A percentile compares a stretch with the other conserved stretches of the same genome.
Evolutionary conservation across 2,888 invertebrate species (phyloP).

Genomic region (Thelaira solivaga): DNA sequence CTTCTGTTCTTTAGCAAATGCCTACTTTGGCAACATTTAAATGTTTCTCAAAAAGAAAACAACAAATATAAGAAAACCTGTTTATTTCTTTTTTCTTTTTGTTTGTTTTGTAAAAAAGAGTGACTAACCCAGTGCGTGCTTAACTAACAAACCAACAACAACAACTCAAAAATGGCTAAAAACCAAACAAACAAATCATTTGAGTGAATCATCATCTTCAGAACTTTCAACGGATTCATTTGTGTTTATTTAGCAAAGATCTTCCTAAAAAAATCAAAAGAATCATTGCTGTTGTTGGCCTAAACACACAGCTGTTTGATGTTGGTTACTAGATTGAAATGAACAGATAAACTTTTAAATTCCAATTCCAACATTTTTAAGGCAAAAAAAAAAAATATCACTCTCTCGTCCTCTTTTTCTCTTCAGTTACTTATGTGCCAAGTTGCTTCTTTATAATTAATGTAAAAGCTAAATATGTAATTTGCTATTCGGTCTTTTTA

Average conservation of each 20-base stretch:
- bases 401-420: too few relatives aligned
- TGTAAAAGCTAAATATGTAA: constrained; percentile 1
- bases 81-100: constrained; percentile 7
- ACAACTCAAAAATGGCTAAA: constrained; percentile 7
- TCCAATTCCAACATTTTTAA: neutral
- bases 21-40: neutral
- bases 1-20: neutral
- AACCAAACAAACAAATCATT: constrained; percentile 35
- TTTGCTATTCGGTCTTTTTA: neutral
- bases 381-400: neutral
- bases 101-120: constrained; percentile 8
- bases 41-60: neutral
- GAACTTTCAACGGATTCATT: neutral
- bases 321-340: constrained; percentile 27
- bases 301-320: neutral
- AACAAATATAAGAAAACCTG: constrained; percentile 22
- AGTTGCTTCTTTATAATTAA: constrained; percentile 33
- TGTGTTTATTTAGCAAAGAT: constrained; percentile 1
- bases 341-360: constrained; percentile 29
- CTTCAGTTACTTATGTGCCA: too few relatives aligned
- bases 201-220: constrained; percentile 28
- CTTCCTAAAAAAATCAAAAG: neutral
- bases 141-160: constrained; percentile 1
- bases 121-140: constrained; percentile 50
- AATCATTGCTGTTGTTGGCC: constrained; percentile 16